Base-by-base conservation (phyloP, 2,797 vertebrate genomes). In the Pagetopsis macropterus region DNA sequence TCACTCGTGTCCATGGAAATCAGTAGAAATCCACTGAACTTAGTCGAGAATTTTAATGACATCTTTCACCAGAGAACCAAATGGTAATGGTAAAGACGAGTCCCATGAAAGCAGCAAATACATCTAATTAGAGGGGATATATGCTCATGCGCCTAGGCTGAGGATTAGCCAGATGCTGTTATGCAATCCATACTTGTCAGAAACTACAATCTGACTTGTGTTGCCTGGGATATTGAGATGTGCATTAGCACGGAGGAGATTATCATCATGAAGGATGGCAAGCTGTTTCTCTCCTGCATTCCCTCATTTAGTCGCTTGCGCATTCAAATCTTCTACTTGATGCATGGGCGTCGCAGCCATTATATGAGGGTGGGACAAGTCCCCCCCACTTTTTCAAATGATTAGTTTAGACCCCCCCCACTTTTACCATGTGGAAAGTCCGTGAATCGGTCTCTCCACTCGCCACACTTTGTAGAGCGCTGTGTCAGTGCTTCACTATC, bases 181-280 rank as follows among this genome's bases (percentile, higher is more conserved):
- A 92, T 89, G 89, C 92, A 97, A 98, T 96, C 95, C 83, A 92
- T 94, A 95, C 92, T 92, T 94, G 94, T 96, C 95, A 93, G 89
- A 96, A 97, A 96, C 95, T 96, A 96, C 96, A 96, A 95, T 96
- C 95, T 96, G 95, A 96, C 95, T 96, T 94, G 96, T 96, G 96
- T 96, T 92, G 87, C 91, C 77, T 70, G 95, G 96, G 95, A 95
- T 97, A 96, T 96, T 96, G 95, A 97, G 96, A 96, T 96, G 95
- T 95, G 95, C 95, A 95, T 96, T 95, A 97, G 97, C 95, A 95
- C 94, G 94, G 94, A 94, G 95, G 95, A 96, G 91, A 91, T 96
- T 96, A 96, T 96, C 95, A 86, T 97, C 95, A 95, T 96, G 96
- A 94, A 88, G 85, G 90, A 92, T 93, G 82, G 87, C 92, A 94